Evolutionary conservation across 2,797 vertebrate species (phyloP).

Genomic region (Dendrocincla tyrannina): DNA sequence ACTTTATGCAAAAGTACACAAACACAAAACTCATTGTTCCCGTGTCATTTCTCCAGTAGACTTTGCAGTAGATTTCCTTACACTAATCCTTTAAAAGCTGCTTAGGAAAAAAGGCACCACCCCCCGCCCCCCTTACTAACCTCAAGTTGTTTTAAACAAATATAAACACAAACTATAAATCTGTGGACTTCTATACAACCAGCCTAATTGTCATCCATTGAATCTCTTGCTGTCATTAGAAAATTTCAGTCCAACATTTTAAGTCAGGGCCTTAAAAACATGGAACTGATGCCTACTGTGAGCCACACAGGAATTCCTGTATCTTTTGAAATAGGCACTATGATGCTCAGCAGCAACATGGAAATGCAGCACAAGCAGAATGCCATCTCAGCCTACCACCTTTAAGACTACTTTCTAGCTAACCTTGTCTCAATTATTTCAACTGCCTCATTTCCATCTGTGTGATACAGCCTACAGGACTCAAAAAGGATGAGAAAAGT

Average conservation of each 20-base stretch:
- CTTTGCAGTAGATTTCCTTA: background rate
- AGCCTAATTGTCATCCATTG: background rate
- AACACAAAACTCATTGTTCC: background rate
- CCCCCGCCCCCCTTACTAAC: background rate
- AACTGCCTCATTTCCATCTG: slow-evolving; percentile 4
- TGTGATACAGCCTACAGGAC: background rate
- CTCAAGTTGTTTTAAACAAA: background rate
- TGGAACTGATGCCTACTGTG: background rate
- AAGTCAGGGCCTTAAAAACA: background rate
- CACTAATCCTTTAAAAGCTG: background rate
- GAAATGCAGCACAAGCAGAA: background rate
- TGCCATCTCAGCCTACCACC: background rate
- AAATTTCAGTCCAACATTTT: background rate
- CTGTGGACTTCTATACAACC: background rate
- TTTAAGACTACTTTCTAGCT: background rate
- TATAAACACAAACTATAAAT: background rate
- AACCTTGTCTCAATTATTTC: background rate
- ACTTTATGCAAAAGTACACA: background rate
- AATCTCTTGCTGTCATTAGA: background rate
- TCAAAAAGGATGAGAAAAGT: background rate
- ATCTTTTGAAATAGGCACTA: background rate
- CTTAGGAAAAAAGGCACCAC: background rate
- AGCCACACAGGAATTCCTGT: background rate
- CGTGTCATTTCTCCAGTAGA: background rate
- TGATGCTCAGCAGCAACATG: background rate